Evolutionary conservation across 1,140 invertebrate genomes (phyloP), one percentile per base, ranked within the genome.

Genomic region (Drosophila tsacasi): DNA sequence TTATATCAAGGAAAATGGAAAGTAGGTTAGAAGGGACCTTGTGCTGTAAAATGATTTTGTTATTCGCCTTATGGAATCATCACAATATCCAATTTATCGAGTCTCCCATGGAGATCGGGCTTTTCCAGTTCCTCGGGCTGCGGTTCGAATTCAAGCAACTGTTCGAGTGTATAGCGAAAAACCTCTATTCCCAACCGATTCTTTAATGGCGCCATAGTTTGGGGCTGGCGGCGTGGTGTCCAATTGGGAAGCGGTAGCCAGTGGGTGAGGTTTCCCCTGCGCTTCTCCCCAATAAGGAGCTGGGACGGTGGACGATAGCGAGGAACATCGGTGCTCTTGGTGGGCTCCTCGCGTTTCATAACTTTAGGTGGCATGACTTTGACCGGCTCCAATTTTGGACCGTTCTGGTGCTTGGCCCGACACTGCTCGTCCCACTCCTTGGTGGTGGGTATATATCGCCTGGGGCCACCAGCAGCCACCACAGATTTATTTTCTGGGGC

Each of bases 351-450:
- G 13, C 35, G 25, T 35, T 39, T 35, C 0, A 25, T 12, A 1
- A 30, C 5, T 9, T 40, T 35, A 6, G 10, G 15, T 30, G 58
- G 12, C 30, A 8, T 17, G 9, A 37, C 19, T 6, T 55, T 19
- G 12, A 30, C n/a, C n/a, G 19, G 5, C 3, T 6, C 12, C 7
- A 39, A 5, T 23, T 23, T 57, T 19, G 2, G 12, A 21, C n/a
- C 57, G n/a, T 40, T 23, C 37, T 42, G 5, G 5, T 21, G 23
- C 21, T 60, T 78, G 46, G 65, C 65, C 2, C 66, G 72, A 21
- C 81, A 84, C 23, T 65, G 69, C 7, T 90, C 84, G 32, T 89
- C 85, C 84, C 84, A 89, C 37, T 89, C 77, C 46, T 89, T 89
- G 2, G 59, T 72, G 3, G 84, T 89, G 47, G 84, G 84, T 35